Base-by-base conservation (phyloP, 2,888 invertebrate species). In the Melolontha melolontha region DNA sequence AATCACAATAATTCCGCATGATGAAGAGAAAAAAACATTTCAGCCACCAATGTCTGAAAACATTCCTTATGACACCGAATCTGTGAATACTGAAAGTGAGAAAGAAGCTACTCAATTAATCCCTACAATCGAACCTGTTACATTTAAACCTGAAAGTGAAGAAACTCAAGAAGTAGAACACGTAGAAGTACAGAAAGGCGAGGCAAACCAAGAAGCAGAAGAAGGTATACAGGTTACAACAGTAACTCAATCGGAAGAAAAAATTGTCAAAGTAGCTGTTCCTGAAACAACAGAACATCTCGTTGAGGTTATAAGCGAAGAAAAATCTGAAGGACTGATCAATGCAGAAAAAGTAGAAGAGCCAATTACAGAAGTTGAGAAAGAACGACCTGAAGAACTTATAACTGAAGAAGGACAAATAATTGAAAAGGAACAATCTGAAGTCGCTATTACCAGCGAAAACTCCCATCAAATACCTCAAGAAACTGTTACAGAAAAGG, bases 401-500 rank as follows among this genome's bases (percentile, higher is more conserved):
- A 54, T 6, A 52, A 39, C 42, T 39, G 51, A 39, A 50, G 22
- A 22, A 22, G 22, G 4, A 22, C 22, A 22, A 22, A 16, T 17
- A 51, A 52, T 34, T 54, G 64, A 54, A 42, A 52, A 66, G 27
- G 41, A 63, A 64, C 16, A 16, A 16, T 42, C 70, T 16, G 70
- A 71, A 70, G 39, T 17, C 50, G 69, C 62, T 40, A 62, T n/a
- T 42, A 51, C 54, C 62, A 64, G 67, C 68, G 12, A 12, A 34
- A n/a, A n/a, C n/a, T n/a, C 1, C 39, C 39, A 52, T 2, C 10
- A 39, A 39, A 52, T 68, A 66, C 4, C 52, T 29, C 39, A 74
- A 50, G 71, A 73, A 69, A 42, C 65, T 17, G 69, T 69, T 41
- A 66, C 71, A 55, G 70, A 69, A 67, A 65, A 67, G 47, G 29